A percentile compares a stretch with the other conserved stretches of the same genome.
Conservation (phyloP, 1,140 invertebrate genomes). For the Solen grandis region DNA sequence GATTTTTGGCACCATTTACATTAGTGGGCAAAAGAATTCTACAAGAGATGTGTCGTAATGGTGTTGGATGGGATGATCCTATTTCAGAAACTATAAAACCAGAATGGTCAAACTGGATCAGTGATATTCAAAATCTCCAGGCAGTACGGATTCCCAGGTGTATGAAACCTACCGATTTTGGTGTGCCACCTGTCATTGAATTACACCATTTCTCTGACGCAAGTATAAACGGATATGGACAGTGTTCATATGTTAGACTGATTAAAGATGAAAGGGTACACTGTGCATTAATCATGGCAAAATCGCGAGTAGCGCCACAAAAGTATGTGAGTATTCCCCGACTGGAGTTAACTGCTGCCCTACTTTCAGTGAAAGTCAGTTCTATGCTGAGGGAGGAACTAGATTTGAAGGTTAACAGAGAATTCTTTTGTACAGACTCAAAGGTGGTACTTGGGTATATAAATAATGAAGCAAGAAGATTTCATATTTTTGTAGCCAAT, state of each 20-base stretch:
- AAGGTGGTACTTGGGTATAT: slow-evolving; percentile 30
- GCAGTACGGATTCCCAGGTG: slow-evolving; percentile 41
- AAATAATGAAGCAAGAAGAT: slow-evolving; percentile 27
- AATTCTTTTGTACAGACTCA: slow-evolving; percentile 26
- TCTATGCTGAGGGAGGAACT: slow-evolving; percentile 27
- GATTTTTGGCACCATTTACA: slow-evolving; percentile 54
- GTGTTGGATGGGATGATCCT: slow-evolving; percentile 55
- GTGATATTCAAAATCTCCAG: slow-evolving; percentile 4
- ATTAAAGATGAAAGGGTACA: slow-evolving; percentile 33
- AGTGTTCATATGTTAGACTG: slow-evolving; percentile 59
- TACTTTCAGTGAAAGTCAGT: slow-evolving; percentile 44
- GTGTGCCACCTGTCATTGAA: not conserved
- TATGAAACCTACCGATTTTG: slow-evolving; percentile 26
- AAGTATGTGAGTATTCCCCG: slow-evolving; percentile 53
- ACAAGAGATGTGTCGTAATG: slow-evolving; percentile 43
- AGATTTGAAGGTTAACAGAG: not conserved
- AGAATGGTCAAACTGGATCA: slow-evolving; percentile 46
- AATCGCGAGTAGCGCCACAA: slow-evolving; percentile 53
- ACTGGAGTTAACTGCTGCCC: slow-evolving; percentile 54
- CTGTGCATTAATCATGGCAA: slow-evolving; percentile 57
- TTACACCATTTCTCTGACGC: slow-evolving; percentile 51
- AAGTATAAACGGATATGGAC: slow-evolving; percentile 35
- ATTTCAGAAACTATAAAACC: slow-evolving; percentile 11
- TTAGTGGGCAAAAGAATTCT: slow-evolving; percentile 51
- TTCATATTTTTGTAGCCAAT: slow-evolving; percentile 54